Conservation (phyloP, 2,888 invertebrate species). For the Dynastes grantii region DNA sequence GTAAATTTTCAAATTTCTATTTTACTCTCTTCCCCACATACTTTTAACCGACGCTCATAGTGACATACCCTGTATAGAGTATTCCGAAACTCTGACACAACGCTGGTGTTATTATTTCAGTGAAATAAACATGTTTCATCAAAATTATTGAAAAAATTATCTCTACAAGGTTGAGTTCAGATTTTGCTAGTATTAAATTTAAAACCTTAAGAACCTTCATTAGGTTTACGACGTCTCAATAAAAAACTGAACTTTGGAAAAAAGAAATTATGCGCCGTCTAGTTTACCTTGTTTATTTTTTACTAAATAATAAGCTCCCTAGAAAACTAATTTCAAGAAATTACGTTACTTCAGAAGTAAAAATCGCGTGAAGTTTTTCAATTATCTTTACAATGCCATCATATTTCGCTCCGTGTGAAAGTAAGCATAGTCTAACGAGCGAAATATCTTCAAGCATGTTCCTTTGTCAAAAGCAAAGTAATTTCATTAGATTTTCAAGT, state of each 20-base stretch:
- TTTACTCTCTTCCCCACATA: too few relatives aligned
- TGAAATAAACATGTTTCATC: too few relatives aligned
- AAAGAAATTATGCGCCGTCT: neutral
- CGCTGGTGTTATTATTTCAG: too few relatives aligned
- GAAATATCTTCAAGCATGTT: neutral
- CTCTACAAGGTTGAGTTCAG: too few relatives aligned
- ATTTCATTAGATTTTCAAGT: conserved; percentile 24
- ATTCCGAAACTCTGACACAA: too few relatives aligned
- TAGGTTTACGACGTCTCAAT: neutral
- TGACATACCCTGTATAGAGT: too few relatives aligned
- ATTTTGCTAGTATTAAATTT: conserved; percentile 4
- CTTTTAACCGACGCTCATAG: too few relatives aligned
- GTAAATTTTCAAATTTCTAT: too few relatives aligned
- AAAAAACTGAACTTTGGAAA: neutral
- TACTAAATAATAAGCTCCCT: neutral
- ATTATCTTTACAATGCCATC: conserved; percentile 22
- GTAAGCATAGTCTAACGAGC: neutral
- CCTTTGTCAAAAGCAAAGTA: neutral
- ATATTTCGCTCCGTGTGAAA: conserved; percentile 14
- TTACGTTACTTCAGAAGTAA: neutral
- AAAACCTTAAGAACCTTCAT: neutral
- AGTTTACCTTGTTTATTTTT: neutral
- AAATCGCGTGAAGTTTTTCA: conserved; percentile 25
- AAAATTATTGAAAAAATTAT: too few relatives aligned
- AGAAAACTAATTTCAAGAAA: conserved; percentile 3